These are phyloP conservation scores for Peromyscus leucopus DNA, from an alignment of 2,113 vertebrate species.

Conservation along the genomic window DNA sequence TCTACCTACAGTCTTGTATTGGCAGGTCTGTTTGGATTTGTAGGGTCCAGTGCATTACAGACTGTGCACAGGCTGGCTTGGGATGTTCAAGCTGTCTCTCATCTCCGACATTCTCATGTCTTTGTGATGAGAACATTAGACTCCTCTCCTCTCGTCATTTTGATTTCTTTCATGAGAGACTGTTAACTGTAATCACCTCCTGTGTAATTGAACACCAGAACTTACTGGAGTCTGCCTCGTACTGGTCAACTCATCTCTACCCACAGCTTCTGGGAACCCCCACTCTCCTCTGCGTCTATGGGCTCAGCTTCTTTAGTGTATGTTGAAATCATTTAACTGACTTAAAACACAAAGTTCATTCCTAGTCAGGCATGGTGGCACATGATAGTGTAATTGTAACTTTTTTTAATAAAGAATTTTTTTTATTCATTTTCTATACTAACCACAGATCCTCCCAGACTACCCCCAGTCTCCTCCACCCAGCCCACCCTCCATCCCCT, in stretches of 20 bases:
- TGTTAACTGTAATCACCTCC: neutral
- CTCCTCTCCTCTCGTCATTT: neutral
- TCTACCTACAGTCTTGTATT: neutral
- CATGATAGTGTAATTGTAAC: neutral
- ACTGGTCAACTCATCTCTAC: neutral
- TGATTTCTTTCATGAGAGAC: neutral
- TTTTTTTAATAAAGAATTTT: too few species aligned
- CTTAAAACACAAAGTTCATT: neutral
- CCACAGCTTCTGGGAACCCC: neutral
- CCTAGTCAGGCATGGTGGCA: neutral
- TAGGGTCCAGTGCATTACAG: neutral
- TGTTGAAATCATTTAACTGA: constrained; percentile 8
- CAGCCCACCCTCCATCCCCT: too few species aligned
- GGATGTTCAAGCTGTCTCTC: neutral
- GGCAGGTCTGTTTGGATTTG: neutral
- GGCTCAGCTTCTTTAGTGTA: neutral
- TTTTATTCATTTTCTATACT: too few species aligned
- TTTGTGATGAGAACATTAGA: neutral
- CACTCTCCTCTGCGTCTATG: neutral
- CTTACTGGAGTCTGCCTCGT: too few species aligned
- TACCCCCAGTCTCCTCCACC: too few species aligned
- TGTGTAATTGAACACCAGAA: neutral
- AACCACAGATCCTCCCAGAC: too few species aligned
- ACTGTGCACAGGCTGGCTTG: neutral
- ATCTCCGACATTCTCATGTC: neutral